phyloP scores from a whole-genome alignment of 1,140 invertebrate species.

The Tigriopus japonicus region DNA sequence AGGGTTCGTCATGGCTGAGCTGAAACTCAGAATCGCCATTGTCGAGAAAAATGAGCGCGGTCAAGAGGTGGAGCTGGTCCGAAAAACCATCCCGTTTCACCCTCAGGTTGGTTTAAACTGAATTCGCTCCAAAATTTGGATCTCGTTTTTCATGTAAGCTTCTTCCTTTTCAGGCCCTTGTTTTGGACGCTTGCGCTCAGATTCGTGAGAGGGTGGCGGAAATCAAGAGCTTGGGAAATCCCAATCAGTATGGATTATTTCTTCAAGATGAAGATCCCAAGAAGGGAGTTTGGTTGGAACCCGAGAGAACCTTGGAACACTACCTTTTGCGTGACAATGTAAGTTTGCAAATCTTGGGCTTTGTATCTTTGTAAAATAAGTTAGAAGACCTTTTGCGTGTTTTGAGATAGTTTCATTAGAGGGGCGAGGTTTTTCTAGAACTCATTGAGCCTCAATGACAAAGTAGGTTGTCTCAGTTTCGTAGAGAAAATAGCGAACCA shows the following conservation, averaged over 20 bases:
- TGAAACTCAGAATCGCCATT: conserved; percentile 2
- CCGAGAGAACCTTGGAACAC: conserved; percentile 77
- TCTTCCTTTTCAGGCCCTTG: conserved; percentile 43
- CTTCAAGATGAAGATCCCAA: conserved; percentile 86
- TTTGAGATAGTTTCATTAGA: not conserved
- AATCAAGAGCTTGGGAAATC: conserved; percentile 13
- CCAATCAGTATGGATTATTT: conserved; percentile 91
- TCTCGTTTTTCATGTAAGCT: not conserved
- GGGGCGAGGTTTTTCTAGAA: not conserved
- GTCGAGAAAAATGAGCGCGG: conserved; percentile 12
- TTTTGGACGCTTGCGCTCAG: conserved; percentile 84
- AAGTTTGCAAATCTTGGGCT: conserved; percentile 20
- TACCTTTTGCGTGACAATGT: conserved; percentile 83
- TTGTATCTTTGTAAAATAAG: not conserved
- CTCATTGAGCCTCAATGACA: no score
- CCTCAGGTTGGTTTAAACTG: conserved; percentile 1
- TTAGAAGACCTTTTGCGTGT: not conserved
- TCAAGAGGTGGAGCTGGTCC: conserved; percentile 11
- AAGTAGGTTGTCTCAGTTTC: no score
- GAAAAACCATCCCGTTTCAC: conserved; percentile 10
- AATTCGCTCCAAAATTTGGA: conserved; percentile 6
- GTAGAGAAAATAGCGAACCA: no score
- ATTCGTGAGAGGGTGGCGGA: conserved; percentile 87
- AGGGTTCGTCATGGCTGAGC: not conserved
- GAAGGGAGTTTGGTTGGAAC: conserved; percentile 93